Conservation (phyloP, 53 echinoderm and acorn worm genomes). For the Luidia sarsii region DNA sequence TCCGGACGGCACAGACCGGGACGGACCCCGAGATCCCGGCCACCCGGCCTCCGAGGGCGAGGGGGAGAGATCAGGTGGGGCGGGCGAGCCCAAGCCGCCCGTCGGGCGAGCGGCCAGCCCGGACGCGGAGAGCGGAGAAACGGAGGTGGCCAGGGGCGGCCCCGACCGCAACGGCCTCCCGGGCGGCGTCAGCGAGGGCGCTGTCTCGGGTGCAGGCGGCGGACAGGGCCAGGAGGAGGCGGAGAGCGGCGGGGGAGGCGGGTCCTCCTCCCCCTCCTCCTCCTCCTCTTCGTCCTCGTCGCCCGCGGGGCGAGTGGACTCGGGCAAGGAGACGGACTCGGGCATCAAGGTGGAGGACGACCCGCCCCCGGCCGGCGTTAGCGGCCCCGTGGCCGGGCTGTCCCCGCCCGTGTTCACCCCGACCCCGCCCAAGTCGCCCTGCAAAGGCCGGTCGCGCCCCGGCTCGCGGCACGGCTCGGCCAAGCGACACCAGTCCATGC, state of each 20-base stretch:
- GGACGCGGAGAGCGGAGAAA: constrained; percentile 4
- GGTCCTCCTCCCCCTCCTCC: background rate
- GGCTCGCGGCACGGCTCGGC: background rate
- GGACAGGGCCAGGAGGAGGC: background rate
- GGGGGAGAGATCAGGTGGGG: too few species aligned
- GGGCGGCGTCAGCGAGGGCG: background rate
- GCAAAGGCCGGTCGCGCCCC: constrained; percentile 28
- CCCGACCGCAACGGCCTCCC: too few species aligned
- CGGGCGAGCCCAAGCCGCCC: too few species aligned
- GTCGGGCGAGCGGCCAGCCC: background rate
- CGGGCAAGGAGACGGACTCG: constrained; percentile 42
- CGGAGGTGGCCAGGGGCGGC: too few species aligned
- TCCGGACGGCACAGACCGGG: background rate
- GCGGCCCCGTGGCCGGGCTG: background rate
- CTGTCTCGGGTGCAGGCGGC: background rate
- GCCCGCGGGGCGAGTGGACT: constrained; percentile 1
- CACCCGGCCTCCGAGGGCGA: background rate
- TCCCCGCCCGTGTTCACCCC: constrained; percentile 27
- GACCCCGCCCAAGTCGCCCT: constrained; percentile 37
- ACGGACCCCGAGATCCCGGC: background rate
- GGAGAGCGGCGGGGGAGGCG: background rate
- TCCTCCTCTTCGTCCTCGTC: too few species aligned
- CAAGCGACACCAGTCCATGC: too few species aligned
- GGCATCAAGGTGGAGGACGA: constrained; percentile 41
- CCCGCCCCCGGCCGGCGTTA: background rate